Base-by-base conservation (phyloP, 2,888 invertebrate genomes). In the Crepidodera aurea region DNA sequence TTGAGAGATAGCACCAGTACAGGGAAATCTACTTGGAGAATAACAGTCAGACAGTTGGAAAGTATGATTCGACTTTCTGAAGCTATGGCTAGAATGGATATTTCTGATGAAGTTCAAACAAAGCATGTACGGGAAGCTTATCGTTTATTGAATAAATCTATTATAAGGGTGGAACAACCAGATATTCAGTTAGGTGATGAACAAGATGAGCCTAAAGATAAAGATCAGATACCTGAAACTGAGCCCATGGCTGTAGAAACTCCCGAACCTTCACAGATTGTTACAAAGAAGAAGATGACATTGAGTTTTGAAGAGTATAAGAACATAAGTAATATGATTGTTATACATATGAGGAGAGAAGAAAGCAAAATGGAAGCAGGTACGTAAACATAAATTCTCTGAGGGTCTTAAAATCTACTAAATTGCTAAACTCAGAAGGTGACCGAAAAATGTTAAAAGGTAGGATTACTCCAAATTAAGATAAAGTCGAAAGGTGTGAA, bases 81-180 rank as follows among this genome's bases (percentile, higher is more conserved):
- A 83, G 97, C 93, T 19, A 90, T 97, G 87, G 98, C 99, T 53
- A 90, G 96, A 81, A 88, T 99, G 86, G 93, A 98, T 82, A 98
- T 98, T 81, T 90, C 90, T 69, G 94, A 96, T 54, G 91, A 92
- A 78, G 97, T 98, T 10, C 87, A 88, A 2, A 84, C 88, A 0
- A 89, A 88, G 34, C 98, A 99, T 78, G 98, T 98, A 0, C 89
- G 90, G 75, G 98, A 98, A 83, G 95, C 96, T 0, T 92, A 88
- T 79, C 86, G 79, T 70, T 85, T 99, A 64, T 83, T 99, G 25
- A 98, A 96, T 81, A 97, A 97, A 77, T 97, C 97, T 0, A 97
- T 98, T 67, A 95, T 98, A 69, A 88, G 98, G 34, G 97, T 99
- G 13, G 98, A 98, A 75, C 97, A 98, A 75, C 98, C 98, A 0